Conservation (phyloP, 2,113 vertebrate genomes). For the Sorex araneus region DNA sequence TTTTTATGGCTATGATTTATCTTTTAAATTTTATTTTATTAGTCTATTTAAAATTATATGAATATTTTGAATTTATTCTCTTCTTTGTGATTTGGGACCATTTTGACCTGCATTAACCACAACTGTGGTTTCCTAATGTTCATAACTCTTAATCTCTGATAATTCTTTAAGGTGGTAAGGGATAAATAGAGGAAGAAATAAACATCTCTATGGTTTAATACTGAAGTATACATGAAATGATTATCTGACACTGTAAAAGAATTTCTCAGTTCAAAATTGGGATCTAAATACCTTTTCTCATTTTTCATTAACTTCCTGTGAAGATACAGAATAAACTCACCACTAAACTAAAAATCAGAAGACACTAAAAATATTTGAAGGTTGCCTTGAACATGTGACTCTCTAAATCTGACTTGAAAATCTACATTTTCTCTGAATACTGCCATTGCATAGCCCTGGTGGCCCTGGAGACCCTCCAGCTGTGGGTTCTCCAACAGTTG, state of each 20-base stretch:
- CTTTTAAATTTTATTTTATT: constrained; percentile 8
- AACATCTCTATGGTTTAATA: neutral
- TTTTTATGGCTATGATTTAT: neutral
- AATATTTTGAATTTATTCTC: neutral
- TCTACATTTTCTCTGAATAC: no score
- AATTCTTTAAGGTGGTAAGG: no score
- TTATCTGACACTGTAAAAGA: no score
- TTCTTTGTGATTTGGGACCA: neutral
- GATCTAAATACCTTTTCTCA: neutral
- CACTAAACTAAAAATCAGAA: neutral
- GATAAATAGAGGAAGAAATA: neutral
- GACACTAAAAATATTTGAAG: neutral
- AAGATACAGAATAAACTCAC: constrained; percentile 45
- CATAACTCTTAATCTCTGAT: neutral
- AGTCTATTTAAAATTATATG: neutral
- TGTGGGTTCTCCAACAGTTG: no score
- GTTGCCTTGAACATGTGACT: no score
- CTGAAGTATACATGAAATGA: neutral
- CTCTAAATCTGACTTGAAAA: no score
- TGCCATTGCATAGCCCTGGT: no score
- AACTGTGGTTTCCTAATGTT: neutral
- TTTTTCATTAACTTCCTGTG: neutral
- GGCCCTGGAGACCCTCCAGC: no score
- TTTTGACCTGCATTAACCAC: neutral
- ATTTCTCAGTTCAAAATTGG: no score